Base-by-base conservation (phyloP, 2,113 vertebrate genomes). In the Hemicordylus capensis region DNA sequence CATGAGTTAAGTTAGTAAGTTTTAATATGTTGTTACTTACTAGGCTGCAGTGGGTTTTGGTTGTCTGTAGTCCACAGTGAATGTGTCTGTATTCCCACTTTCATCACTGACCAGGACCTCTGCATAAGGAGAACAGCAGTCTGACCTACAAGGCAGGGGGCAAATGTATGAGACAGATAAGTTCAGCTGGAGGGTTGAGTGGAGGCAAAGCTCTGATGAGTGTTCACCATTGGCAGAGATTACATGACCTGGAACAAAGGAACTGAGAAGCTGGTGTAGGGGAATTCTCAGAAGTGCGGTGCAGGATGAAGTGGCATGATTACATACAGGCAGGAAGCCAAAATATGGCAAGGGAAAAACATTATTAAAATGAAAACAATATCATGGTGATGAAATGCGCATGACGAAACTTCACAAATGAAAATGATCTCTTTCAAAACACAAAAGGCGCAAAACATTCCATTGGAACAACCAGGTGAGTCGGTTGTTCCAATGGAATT, bases 41-140 rank as follows among this genome's bases (percentile, higher is more conserved):
- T 24, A 26, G 39, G 58, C 76, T 70, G 44, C 69, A 6, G 58
- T 39, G 19, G 44, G 34, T 10, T 6, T 22, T 1, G 46, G 26
- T 4, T 4, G 48, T 19, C 37, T 58, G 64, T 67, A 51, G 56
- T 70, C 64, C 44, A 83, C 54, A 6, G 74, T 51, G 80, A 81
- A 44, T 37, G 20, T n/a, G 5, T 74, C 70, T 24, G 37, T 11
- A 59, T 86, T 86, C 37, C 84, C 84, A 15, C 64, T 74, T 31
- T 22, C 84, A 56, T 86, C 84, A 8, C 24, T 42, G 58, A 86
- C 54, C 34, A 86, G 58, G 44, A 86, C 9, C 4, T 86, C 74
- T 39, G 34, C 67, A 9, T 42, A n/a, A 19, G 67, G 34, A 14
- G n/a, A 66, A 39, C 39, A 44, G 69, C 24, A 72, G 24, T 72